These are phyloP conservation scores for Agrypnia vestita DNA, from an alignment of 1,140 invertebrate genomes.

Conservation along the genomic window DNA sequence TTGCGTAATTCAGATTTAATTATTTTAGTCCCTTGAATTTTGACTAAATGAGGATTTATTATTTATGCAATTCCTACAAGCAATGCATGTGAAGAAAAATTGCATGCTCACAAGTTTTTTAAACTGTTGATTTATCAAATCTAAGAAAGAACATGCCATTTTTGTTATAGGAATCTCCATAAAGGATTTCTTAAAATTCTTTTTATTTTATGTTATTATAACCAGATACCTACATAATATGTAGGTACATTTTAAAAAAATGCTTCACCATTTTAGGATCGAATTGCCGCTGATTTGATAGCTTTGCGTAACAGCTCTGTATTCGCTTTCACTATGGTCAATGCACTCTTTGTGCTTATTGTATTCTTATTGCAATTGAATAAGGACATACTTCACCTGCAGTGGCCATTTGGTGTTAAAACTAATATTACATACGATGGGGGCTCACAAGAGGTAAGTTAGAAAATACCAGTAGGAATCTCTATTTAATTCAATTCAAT, in stretches of 20 bases:
- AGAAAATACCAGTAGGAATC: constrained; percentile 37
- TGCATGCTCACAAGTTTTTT: too few species aligned
- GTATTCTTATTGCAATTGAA: constrained; percentile 97
- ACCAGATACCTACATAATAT: too few species aligned
- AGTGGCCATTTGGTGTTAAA: constrained; percentile 95
- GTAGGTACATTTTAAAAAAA: constrained; percentile 22
- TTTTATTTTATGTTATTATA: not conserved
- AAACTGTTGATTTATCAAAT: too few species aligned
- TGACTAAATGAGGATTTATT: too few species aligned
- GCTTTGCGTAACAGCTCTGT: constrained; percentile 94
- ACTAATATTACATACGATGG: constrained; percentile 94
- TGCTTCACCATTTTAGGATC: constrained; percentile 79
- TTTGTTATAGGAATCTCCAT: not conserved
- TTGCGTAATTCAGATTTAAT: too few species aligned
- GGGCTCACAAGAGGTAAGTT: constrained; percentile 89
- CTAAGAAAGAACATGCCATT: too few species aligned
- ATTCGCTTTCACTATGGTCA: constrained; percentile 98
- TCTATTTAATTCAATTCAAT: too few species aligned
- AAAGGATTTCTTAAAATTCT: not conserved
- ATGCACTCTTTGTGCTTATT: constrained; percentile 97
- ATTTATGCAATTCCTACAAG: too few species aligned
- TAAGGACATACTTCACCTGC: constrained; percentile 94
- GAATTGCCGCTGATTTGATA: constrained; percentile 91
- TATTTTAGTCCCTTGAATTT: too few species aligned
- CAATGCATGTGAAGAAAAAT: too few species aligned